A percentile compares a stretch with the other conserved stretches of the same genome.
Evolutionary conservation across 2,888 invertebrate genomes (phyloP).

Genomic region (Drosophila ezoana): DNA sequence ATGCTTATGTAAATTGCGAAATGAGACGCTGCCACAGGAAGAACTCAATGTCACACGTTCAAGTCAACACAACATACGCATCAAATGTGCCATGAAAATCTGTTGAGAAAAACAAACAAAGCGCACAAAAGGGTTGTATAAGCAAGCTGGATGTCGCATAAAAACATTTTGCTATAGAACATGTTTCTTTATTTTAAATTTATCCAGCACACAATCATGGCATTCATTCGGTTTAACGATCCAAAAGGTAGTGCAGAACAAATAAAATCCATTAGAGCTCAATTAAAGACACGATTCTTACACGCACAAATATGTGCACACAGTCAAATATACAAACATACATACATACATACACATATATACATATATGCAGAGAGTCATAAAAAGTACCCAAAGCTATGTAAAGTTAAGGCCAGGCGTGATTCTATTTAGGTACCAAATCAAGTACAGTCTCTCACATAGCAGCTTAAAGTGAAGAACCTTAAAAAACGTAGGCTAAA

Average conservation of each 20-base stretch:
- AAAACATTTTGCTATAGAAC: constrained; percentile 24
- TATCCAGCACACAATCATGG: constrained; percentile 3
- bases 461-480: no score
- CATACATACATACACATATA: no score
- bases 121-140: constrained; percentile 11
- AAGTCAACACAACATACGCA: constrained; percentile 49
- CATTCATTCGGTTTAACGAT: constrained; percentile 44
- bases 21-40: constrained; percentile 68
- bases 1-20: constrained; percentile 68
- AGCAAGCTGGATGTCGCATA: constrained; percentile 37
- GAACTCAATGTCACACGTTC: constrained; percentile 71
- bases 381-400: no score
- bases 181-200: constrained; percentile 42
- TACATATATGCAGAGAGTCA: no score
- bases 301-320: background rate
- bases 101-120: constrained; percentile 58
- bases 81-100: constrained; percentile 54
- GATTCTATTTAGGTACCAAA: no score
- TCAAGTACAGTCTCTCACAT: no score
- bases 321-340: no score
- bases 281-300: constrained; percentile 11
- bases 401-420: no score
- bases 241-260: constrained; percentile 40
- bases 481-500: no score
- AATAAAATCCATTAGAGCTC: constrained; percentile 61